phyloP scores from a whole-genome alignment of 2,797 vertebrate genomes.

The Limnodromus scolopaceus region DNA sequence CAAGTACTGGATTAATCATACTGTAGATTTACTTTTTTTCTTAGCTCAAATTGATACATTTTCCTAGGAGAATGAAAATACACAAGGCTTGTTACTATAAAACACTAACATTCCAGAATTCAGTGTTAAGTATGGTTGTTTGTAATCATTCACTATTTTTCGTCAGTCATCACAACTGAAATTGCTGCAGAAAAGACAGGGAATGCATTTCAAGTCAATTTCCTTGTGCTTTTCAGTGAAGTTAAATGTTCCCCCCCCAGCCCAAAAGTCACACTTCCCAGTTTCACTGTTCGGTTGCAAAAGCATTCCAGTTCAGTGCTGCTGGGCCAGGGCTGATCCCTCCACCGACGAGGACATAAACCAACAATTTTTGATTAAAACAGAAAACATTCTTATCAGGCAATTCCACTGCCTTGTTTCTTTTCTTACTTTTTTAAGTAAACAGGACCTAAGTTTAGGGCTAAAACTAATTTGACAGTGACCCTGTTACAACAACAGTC shows the following conservation, averaged over 20 bases:
- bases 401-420: not conserved
- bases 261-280: not conserved
- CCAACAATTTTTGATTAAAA: not conserved
- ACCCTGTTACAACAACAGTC: slow-evolving; percentile 20
- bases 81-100: not conserved
- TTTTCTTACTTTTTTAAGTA: slow-evolving; percentile 2
- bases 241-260: not conserved
- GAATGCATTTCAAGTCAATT: too few relatives aligned
- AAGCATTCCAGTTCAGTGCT: not conserved
- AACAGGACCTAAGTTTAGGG: not conserved
- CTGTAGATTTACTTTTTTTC: not conserved
- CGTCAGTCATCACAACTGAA: not conserved
- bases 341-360: not conserved
- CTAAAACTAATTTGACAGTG: not conserved
- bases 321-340: not conserved
- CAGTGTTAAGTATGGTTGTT: not conserved
- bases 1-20: not conserved
- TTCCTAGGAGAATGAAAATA: not conserved
- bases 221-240: not conserved
- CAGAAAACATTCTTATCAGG: not conserved
- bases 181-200: too few relatives aligned
- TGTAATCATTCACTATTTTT: not conserved
- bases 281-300: not conserved
- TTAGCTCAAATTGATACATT: not conserved
- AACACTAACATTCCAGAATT: not conserved